These are phyloP conservation scores for Rhipidura dahli DNA, from an alignment of 2,113 vertebrate species.

Conservation along the genomic window DNA sequence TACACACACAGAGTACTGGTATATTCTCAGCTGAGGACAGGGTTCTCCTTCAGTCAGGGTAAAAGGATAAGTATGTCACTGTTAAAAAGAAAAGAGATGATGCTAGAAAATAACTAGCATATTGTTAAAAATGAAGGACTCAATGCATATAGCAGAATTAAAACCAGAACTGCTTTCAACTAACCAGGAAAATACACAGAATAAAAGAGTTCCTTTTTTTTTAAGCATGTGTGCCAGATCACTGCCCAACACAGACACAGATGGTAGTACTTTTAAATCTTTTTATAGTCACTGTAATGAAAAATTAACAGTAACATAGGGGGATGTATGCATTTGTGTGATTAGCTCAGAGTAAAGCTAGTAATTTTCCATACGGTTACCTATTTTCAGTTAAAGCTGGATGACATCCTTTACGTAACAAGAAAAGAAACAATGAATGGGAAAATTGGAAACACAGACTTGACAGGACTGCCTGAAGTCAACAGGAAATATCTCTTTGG, in stretches of 20 bases:
- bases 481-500: neutral
- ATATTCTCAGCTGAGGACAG: neutral
- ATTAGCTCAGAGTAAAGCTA: neutral
- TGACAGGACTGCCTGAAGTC: neutral
- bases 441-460: neutral
- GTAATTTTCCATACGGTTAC: neutral
- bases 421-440: neutral
- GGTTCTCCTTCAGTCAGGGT: neutral
- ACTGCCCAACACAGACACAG: neutral
- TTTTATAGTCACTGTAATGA: neutral
- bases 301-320: neutral
- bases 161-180: neutral
- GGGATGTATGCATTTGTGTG: neutral
- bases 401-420: neutral
- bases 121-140: neutral
- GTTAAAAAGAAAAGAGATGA: neutral
- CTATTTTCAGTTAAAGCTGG: neutral
- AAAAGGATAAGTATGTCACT: neutral
- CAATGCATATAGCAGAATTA: neutral
- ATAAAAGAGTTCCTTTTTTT: neutral
- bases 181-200: neutral
- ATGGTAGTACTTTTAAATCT: neutral
- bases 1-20: neutral
- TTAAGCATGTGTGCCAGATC: neutral
- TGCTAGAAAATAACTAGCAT: neutral